A percentile compares a stretch with the other conserved stretches of the same genome.
Conservation (phyloP, 2,888 invertebrate genomes). For the Cryptocephalus moraei region DNA sequence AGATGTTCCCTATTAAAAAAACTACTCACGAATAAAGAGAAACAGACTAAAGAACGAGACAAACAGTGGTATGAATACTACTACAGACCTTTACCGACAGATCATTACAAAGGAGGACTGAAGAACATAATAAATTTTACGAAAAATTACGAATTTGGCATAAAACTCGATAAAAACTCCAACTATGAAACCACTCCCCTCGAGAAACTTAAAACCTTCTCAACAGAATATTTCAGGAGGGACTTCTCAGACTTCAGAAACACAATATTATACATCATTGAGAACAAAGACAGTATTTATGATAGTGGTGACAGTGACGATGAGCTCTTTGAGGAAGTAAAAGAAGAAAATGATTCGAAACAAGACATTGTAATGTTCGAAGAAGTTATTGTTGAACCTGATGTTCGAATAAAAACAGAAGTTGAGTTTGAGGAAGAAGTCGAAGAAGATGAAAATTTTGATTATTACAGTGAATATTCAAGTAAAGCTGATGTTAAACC, state of each 20-base stretch:
- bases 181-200: conserved; percentile 29
- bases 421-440: conserved; percentile 16
- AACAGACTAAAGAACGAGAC: conserved; percentile 15
- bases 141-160: conserved; percentile 32
- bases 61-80: conserved; percentile 6
- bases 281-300: conserved; percentile 16
- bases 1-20: conserved; percentile 32
- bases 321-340: conserved; percentile 16
- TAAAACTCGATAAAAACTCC: conserved; percentile 24
- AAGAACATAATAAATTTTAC: conserved; percentile 33
- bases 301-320: conserved; percentile 25
- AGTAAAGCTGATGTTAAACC: conserved; percentile 12
- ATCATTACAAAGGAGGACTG: conserved; percentile 23
- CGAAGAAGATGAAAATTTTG: conserved; percentile 7
- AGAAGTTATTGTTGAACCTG: conserved; percentile 32
- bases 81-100: background rate
- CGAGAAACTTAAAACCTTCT: conserved; percentile 31
- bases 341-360: conserved; percentile 10
- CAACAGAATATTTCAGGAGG: conserved; percentile 31
- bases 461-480: conserved; percentile 5
- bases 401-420: conserved; percentile 25
- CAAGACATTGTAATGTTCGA: conserved; percentile 22
- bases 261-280: conserved; percentile 27
- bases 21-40: conserved; percentile 22
- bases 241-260: conserved; percentile 32